Evolutionary conservation across 2,797 vertebrate genomes (phyloP), one percentile per base, ranked within the genome.

Genomic region (Platyrinchus mystaceus): DNA sequence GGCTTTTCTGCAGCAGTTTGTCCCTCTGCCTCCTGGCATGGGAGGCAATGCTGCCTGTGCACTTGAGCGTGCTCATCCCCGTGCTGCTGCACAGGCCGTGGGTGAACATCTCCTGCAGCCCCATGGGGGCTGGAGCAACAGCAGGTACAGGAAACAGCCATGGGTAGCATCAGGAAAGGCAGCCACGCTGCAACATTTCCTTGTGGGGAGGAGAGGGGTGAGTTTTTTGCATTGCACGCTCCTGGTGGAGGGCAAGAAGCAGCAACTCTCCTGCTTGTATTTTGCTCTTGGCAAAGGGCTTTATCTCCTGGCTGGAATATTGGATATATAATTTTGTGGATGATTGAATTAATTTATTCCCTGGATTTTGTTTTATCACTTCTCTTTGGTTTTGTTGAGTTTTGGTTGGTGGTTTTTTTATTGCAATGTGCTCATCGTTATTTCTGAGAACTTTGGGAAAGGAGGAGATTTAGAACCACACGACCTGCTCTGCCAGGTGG

Each of bases 51-150:
- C 30, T 77, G 68, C 63, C 53, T 63, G 34, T 2, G 13, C 2
- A 1, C 14, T 12, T 3, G n/a, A 23, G 34, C 4, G 10, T 2
- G 6, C 44, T 36, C 6, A 1, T 34, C 37, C 3, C 6, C 0
- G 3, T 3, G 19, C 37, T 71, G 55, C 52, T 7, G 41, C 23
- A 2, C 23, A 18, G 43, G 22, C 3, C 0, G 0, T 28, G 66
- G n/a, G 17, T 27, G 56, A 74, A 4, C 21, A 37, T 1, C 19
- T 39, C 19, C 50, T 28, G 63, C 32, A 52, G 4, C 27, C 49
- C 39, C 1, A 0, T 0, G 4, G 37, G 69, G 32, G 16, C 64
- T 39, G n/a, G 32, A 75, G 67, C 37, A 28, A 39, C 60, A 44
- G 56, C 3, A 27, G 4, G 7, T 3, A 2, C 6, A 32, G n/a